Evolutionary conservation across 2,113 vertebrate species (phyloP).

Genomic region (Semicossyphus pulcher): DNA sequence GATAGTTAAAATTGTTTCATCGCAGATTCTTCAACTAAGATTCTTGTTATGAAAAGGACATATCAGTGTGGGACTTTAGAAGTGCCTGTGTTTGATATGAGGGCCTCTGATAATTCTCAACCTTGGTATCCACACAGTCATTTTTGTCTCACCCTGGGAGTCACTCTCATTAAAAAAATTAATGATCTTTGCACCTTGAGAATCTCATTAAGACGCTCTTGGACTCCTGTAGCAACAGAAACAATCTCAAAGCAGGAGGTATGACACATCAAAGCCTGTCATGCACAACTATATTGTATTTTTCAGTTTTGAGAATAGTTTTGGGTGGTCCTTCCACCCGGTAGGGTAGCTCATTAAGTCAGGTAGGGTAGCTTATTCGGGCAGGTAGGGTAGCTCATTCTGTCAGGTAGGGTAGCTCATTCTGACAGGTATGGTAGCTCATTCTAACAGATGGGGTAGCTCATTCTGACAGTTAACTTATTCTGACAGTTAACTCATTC

Average conservation of each 20-base stretch:
- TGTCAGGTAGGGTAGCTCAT: too few relatives aligned
- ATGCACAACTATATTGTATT: neutral
- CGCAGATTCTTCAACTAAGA: constrained; percentile 7
- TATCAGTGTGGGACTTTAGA: constrained; percentile 16
- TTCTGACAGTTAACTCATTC: too few relatives aligned
- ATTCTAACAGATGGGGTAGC: too few relatives aligned
- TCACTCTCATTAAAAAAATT: neutral
- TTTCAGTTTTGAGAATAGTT: too few relatives aligned
- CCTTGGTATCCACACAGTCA: neutral
- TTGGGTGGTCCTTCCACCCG: too few relatives aligned
- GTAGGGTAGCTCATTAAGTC: too few relatives aligned
- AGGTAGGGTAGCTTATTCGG: too few relatives aligned
- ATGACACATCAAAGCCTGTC: too few relatives aligned
- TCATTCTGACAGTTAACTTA: too few relatives aligned
- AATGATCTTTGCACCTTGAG: constrained; percentile 7
- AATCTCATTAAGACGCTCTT: neutral
- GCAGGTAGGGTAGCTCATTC: too few relatives aligned
- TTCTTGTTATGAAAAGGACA: constrained; percentile 1
- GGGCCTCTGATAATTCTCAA: constrained; percentile 24
- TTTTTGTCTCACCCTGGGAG: constrained; percentile 11
- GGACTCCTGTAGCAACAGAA: neutral
- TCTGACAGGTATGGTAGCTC: too few relatives aligned
- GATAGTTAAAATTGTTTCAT: constrained; percentile 25
- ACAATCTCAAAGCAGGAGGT: neutral
- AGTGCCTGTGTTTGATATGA: constrained; percentile 33